These are phyloP conservation scores for Tetranychus piercei DNA, from an alignment of 2,888 invertebrate genomes.

Conservation along the genomic window DNA sequence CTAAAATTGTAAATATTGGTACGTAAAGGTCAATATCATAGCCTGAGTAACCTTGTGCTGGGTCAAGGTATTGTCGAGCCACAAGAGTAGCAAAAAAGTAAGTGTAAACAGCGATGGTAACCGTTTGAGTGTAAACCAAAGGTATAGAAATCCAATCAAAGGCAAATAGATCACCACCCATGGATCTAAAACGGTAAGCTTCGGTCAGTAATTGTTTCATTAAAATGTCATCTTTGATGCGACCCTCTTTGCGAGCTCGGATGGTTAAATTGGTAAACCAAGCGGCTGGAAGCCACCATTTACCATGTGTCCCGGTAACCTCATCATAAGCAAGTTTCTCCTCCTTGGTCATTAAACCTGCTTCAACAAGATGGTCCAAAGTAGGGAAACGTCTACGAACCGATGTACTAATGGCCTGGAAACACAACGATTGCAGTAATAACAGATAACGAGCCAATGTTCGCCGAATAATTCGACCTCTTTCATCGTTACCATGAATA, in stretches of 20 bases:
- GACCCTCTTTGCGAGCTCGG: conserved; percentile 34
- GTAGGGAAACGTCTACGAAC: conserved; percentile 43
- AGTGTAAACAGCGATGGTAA: conserved; percentile 32
- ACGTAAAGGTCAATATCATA: conserved; percentile 33
- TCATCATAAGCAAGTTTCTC: conserved; percentile 40
- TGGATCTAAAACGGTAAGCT: not conserved
- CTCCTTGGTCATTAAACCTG: conserved; percentile 42
- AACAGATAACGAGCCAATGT: conserved; percentile 44
- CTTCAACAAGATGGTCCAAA: conserved; percentile 40
- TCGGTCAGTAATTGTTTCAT: conserved; percentile 32
- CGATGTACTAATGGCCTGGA: conserved; percentile 43
- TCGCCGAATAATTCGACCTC: conserved; percentile 41
- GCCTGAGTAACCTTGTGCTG: conserved; percentile 25
- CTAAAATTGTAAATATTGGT: conserved; percentile 37
- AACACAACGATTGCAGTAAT: conserved; percentile 31
- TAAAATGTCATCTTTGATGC: conserved; percentile 34
- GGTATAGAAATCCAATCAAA: conserved; percentile 29
- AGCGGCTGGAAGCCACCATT: conserved; percentile 38
- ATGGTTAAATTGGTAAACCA: conserved; percentile 37
- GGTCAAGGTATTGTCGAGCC: conserved; percentile 32
- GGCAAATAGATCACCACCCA: not conserved
- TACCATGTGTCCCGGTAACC: conserved; percentile 36
- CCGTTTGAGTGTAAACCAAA: conserved; percentile 34
- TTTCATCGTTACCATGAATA: conserved; percentile 42
- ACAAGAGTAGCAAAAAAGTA: conserved; percentile 32